These are phyloP conservation scores for Toxotes chatareus DNA, from an alignment of 2,113 vertebrate species.

Conservation along the genomic window DNA sequence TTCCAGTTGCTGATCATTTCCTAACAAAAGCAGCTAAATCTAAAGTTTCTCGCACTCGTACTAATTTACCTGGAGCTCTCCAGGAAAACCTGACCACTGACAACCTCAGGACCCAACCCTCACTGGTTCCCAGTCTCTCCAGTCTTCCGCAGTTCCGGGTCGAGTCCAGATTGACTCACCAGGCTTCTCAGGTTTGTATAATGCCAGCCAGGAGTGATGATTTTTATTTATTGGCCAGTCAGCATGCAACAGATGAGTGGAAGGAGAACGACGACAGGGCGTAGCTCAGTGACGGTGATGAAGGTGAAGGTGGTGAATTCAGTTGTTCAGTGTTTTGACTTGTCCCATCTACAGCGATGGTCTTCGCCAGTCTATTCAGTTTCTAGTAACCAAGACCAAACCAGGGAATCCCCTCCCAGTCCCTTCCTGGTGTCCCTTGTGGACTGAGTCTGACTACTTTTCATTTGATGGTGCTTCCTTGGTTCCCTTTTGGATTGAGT, in stretches of 20 bases:
- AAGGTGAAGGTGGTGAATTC: too few relatives aligned
- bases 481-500: too few relatives aligned
- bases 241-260: neutral
- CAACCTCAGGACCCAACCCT: neutral
- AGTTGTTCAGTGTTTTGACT: too few relatives aligned
- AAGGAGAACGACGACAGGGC: neutral
- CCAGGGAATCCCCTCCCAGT: too few relatives aligned
- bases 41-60: neutral
- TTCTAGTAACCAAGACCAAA: too few relatives aligned
- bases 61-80: neutral
- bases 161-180: neutral
- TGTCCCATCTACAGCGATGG: too few relatives aligned
- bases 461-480: neutral
- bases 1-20: conserved; percentile 30
- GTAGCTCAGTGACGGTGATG: too few relatives aligned
- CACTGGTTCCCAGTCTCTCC: neutral
- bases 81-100: neutral
- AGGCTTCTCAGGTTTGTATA: conserved; percentile 1
- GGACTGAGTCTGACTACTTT: too few relatives aligned
- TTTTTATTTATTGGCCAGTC: neutral
- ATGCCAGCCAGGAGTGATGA: neutral
- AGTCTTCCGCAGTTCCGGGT: conserved; percentile 30
- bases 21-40: too few relatives aligned
- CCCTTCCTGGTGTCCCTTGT: too few relatives aligned
- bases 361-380: too few relatives aligned